Evolutionary conservation across 1,140 invertebrate genomes (phyloP), one percentile per base, ranked within the genome.

Genomic region (Drosophila kohkoa): DNA sequence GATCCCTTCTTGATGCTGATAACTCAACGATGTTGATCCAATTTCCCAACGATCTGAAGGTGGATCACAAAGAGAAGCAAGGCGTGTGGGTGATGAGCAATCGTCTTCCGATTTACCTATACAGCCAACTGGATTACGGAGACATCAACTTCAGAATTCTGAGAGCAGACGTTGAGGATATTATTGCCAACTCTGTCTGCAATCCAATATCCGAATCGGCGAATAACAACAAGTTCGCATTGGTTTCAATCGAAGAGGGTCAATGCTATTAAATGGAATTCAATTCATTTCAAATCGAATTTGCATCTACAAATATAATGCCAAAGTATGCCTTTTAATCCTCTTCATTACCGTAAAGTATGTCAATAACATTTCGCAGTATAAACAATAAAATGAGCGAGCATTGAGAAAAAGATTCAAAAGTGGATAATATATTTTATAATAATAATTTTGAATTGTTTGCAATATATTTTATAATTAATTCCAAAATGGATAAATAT

Each of bases 11-110:
- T 2, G 95, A 95, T 0, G 82, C 92, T 4, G 94, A 95, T 75
- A 93, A 66, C 2, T 15, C 93, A 1, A 92, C 62, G 1, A 52
- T 93, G 5, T 95, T 95, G 0, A 88, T 97, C 5, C 93, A 96
- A 10, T 97, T 97, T 82, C 96, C 96, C 0, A 97, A 97, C 79
- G 96, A 97, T 79, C 91, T 97, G 32, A 95, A 95, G 92, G 92
- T 97, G 0, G 96, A 97, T 78, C 93, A 95, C 41, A 95, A 96
- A 49, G 80, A 93, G 1, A 93, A 94, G 15, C 95, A 96, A 57
- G 95, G 93, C 66, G 93, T 97, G 3, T 97, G 96, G 96, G 92
- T 96, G 0, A 93, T 97, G 66, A 95, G 95, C 1, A 97, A 97
- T 87, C 93, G 94, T 8, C 82, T 97, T 49, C 96, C 96, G 1